Evolutionary conservation across 2,888 invertebrate genomes (phyloP).

Genomic region (Hydropsyche betteni): DNA sequence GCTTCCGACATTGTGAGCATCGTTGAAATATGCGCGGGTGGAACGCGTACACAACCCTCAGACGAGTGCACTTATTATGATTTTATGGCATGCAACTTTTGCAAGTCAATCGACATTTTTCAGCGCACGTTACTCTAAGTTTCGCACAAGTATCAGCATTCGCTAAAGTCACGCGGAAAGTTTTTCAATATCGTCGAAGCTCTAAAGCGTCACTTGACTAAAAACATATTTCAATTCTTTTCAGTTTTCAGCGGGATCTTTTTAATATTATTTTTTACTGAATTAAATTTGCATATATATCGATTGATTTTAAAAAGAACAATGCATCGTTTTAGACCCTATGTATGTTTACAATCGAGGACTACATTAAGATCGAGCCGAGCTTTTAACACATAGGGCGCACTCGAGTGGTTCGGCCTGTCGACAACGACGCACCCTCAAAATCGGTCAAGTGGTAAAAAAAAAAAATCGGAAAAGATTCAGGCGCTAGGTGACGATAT

Average conservation of each 20-base stretch:
- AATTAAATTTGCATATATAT: too few relatives aligned
- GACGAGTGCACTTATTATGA: slow-evolving; percentile 30
- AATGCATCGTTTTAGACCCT: too few relatives aligned
- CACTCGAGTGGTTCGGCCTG: not conserved
- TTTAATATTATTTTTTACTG: too few relatives aligned
- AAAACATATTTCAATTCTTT: slow-evolving; percentile 49
- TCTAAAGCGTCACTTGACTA: slow-evolving; percentile 45
- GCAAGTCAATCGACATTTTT: slow-evolving; percentile 43
- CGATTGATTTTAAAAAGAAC: too few relatives aligned
- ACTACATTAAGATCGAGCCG: not conserved
- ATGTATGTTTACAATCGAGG: not conserved
- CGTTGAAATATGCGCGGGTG: not conserved
- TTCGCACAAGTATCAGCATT: slow-evolving; percentile 39
- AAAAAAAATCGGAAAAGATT: not conserved
- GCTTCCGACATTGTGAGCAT: not conserved
- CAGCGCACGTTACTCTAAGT: slow-evolving; percentile 24
- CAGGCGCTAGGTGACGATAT: slow-evolving; percentile 9
- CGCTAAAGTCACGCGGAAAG: slow-evolving; percentile 44
- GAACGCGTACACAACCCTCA: not conserved
- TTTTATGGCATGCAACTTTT: slow-evolving; percentile 36
- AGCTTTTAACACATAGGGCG: slow-evolving; percentile 15
- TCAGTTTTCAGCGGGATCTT: slow-evolving; percentile 28
- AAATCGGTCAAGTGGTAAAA: not conserved
- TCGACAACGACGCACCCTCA: slow-evolving; percentile 7
- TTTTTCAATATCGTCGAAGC: slow-evolving; percentile 51